phyloP scores from a whole-genome alignment of 1,140 invertebrate genomes.

The Drosophila ambigua region DNA sequence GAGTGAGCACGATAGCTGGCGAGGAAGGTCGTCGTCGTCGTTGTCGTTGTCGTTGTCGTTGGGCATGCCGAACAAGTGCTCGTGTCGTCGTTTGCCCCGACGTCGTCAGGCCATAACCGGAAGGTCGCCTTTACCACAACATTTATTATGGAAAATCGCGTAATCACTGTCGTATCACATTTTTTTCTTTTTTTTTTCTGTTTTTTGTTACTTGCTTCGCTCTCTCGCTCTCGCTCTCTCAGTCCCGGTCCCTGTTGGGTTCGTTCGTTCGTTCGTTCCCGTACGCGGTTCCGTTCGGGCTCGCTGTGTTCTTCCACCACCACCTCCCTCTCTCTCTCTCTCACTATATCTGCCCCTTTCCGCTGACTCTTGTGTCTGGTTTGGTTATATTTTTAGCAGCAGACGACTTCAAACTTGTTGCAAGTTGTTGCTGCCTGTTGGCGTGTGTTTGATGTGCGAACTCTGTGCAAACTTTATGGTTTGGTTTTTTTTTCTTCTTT shows the following conservation, averaged over 20 bases:
- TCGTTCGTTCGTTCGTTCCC: no score
- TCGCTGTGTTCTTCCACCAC: no score
- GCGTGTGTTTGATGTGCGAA: slow-evolving; percentile 63
- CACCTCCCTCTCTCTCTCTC: not conserved
- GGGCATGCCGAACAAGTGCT: slow-evolving; percentile 72
- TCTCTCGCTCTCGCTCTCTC: no score
- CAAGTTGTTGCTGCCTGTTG: slow-evolving; percentile 56
- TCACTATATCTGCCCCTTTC: slow-evolving; percentile 2
- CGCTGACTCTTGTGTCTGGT: slow-evolving; percentile 9
- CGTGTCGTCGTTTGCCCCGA: slow-evolving; percentile 23
- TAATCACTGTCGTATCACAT: slow-evolving; percentile 81
- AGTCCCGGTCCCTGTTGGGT: no score
- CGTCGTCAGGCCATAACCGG: slow-evolving; percentile 64
- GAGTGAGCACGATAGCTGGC: slow-evolving; percentile 28
- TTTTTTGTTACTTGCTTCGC: slow-evolving; percentile 27
- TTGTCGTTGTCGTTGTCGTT: slow-evolving; percentile 54
- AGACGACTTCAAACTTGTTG: slow-evolving; percentile 74
- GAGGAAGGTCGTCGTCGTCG: slow-evolving; percentile 71
- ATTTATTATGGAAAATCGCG: slow-evolving; percentile 83
- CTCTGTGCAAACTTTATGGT: slow-evolving; percentile 59
- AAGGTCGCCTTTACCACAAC: slow-evolving; percentile 82
- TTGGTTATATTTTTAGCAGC: slow-evolving; percentile 71
- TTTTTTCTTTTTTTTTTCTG: slow-evolving; percentile 34
- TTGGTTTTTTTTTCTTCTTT: slow-evolving; percentile 11
- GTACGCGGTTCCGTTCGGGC: slow-evolving; percentile 1